Evolutionary conservation across 2,797 vertebrate species (phyloP), one percentile per base, ranked within the genome.

Genomic region (Bryconaethiops microstoma): DNA sequence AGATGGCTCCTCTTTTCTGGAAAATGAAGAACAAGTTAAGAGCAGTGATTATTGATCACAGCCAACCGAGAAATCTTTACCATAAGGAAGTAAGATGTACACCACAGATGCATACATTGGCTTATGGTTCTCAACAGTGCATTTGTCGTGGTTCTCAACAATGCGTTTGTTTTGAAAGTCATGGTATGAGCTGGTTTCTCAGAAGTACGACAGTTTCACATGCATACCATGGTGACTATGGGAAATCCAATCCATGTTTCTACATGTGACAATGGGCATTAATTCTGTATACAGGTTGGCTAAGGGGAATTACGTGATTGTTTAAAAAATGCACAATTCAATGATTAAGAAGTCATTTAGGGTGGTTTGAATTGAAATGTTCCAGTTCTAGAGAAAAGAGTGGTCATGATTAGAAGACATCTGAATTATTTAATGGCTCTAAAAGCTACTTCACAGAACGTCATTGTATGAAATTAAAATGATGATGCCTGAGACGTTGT

Each of bases 101-200:
- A 40, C 63, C 29, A 17, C 9, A 40, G 7, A 40, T 40, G 63
- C 40, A 9, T 21, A 13, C 19, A 21, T 19, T 68, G 8, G 35
- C 40, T 68, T 68, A 21, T 45, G n/a, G 65, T 68, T 68, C 65
- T 68, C 35, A 39, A 64, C 29, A 35, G 14, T 63, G 13, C 29
- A 29, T 23, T 39, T 40, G 17, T 7, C 4, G 7, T 19, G n/a
- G 65, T 68, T 68, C 65, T 68, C 35, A 39, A 64, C 29, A 35
- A 6, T 63, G 13, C 29, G 16, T 23, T 39, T 40, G 17, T 39
- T 63, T 57, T n/a, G 35, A 35, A 54, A 54, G 50, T 57, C 10
- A 45, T 64, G 5, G 0, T 35, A 1, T 42, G 7, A 67, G 60
- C 13, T 25, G 13, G 21, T 25, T 60, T 63, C 60, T 13, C 14